These are phyloP conservation scores for Sanderia malayensis DNA, from an alignment of 30 jellyfish, hydroid and myxozoan species.

Conservation along the genomic window DNA sequence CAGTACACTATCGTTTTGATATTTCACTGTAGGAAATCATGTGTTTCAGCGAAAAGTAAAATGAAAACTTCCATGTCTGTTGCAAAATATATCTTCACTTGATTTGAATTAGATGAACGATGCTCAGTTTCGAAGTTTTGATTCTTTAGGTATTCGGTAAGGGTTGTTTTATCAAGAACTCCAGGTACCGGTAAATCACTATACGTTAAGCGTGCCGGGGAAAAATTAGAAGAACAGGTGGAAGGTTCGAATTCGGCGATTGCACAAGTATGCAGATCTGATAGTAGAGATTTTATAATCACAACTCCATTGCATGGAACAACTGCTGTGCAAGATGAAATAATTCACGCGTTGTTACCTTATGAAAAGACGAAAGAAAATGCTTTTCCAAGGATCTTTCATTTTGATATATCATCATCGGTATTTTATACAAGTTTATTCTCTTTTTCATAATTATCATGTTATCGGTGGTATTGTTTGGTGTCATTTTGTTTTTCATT, in stretches of 20 bases:
- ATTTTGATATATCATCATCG: conserved; percentile 74
- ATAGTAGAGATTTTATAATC: conserved; percentile 21
- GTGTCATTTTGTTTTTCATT: no score
- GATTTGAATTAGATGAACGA: no score
- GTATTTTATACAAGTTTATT: conserved; percentile 12
- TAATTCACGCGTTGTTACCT: conserved; percentile 39
- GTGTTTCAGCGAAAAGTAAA: no score
- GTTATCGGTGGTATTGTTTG: no score
- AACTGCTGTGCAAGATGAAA: conserved; percentile 30
- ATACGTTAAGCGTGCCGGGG: conserved; percentile 25
- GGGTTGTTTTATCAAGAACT: conserved; percentile 61
- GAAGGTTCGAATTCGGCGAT: conserved; percentile 3
- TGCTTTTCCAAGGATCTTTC: conserved; percentile 74
- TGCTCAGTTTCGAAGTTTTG: background rate
- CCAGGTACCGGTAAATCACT: conserved; percentile 78
- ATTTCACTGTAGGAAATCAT: no score
- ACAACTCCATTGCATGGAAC: conserved; percentile 72
- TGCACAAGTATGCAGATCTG: conserved; percentile 27
- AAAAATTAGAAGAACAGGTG: conserved; percentile 12
- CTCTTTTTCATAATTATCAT: no score
- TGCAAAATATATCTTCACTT: no score
- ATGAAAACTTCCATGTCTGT: no score
- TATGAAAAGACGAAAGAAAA: conserved; percentile 54
- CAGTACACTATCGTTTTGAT: no score
- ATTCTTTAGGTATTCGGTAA: conserved; percentile 44